Evolutionary conservation across 1,140 invertebrate species (phyloP).

Genomic region (Acyrthosiphon pisum): DNA sequence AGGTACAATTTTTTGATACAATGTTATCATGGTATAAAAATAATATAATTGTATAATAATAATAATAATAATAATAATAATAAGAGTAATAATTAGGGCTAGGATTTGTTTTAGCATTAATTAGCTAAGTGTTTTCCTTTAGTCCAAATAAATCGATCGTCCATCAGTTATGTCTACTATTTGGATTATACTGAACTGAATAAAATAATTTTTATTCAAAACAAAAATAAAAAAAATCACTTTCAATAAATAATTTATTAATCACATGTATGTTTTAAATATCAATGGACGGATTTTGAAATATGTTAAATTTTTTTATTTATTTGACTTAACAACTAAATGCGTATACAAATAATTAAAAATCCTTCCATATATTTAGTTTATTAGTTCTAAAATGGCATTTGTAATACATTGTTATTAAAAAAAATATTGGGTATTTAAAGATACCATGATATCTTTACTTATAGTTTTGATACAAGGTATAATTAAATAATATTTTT

Average conservation of each 20-base stretch:
- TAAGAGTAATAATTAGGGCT: too few species aligned
- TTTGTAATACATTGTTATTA: background rate
- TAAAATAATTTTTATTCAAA: background rate
- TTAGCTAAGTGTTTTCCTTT: too few species aligned
- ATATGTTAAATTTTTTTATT: background rate
- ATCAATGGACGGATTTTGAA: slow-evolving; percentile 31
- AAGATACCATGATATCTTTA: background rate
- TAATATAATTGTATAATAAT: too few species aligned
- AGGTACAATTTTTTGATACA: too few species aligned
- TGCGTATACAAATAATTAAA: background rate
- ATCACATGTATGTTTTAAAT: background rate
- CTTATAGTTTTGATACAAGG: background rate
- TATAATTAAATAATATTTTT: background rate
- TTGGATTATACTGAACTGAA: background rate
- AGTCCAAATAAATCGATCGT: background rate
- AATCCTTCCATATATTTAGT: background rate
- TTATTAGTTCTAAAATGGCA: slow-evolving; percentile 43
- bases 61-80: too few species aligned
- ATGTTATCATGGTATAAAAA: too few species aligned
- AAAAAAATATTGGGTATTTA: background rate
- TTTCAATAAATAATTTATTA: slow-evolving; percentile 12
- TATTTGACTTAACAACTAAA: background rate
- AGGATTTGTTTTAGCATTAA: too few species aligned
- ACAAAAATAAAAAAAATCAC: background rate
- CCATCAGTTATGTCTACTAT: background rate